Base-by-base conservation (phyloP, 2,797 vertebrate genomes). In the Poecile montanus region DNA sequence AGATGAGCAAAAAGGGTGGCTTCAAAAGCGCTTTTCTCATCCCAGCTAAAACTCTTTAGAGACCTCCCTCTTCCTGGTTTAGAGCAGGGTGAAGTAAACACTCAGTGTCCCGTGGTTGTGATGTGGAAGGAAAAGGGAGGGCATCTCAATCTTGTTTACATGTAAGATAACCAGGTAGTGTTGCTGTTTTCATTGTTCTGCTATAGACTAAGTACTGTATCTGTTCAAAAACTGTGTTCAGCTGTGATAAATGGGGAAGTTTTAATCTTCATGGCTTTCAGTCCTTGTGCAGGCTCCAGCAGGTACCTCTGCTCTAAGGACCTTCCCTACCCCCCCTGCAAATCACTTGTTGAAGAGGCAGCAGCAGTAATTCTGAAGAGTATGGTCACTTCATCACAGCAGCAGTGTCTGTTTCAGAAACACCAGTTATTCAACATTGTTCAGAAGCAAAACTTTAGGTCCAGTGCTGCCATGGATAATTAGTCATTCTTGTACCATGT, bases 21-120 rank as follows among this genome's bases (percentile, higher is more conserved):
- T 91, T 79, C 60, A 25, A 54, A 85, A 85, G 11, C 13, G 22
- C 25, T 70, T 57, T 21, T 3, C 25, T 70, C n/a, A 51, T 88
- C 17, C 13, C 22, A 45, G 29, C 18, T 70, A 26, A 65, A 88
- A 40, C 48, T 22, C 25, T 61, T 53, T 53, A 9, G 77, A 76
- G 62, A 81, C n/a, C 17, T 68, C 7, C 3, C 22, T 13, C 8
- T 48, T 60, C 19, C 25, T 57, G 25, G 5, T 48, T 61, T 44
- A 72, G 54, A 72, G 58, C 18, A 58, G 44, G 14, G 54, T 75
- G 47, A 63, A 85, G 26, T 45, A 47, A 78, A 30, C 10, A 5
- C 7, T 10, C 29, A 56, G 34, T 23, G 16, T 81, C 60, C n/a
- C 0, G 0, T 58, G 45, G 18, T 2, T 65, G 34, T 61, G 50